Base-by-base conservation (phyloP, 1,140 invertebrate species). In the Heliconius melpomene region DNA sequence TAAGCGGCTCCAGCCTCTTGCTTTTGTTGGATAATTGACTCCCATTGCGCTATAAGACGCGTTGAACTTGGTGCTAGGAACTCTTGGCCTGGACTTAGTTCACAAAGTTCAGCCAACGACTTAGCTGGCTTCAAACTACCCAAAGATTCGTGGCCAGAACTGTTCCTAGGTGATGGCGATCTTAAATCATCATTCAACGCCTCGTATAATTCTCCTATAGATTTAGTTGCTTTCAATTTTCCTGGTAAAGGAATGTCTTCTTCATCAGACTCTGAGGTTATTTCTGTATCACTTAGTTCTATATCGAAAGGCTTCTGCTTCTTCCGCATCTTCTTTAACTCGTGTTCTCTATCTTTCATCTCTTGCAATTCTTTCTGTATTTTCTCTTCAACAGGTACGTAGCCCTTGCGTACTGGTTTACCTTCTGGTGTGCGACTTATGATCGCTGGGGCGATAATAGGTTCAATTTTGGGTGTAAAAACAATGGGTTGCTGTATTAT, bases 321-420 rank as follows among this genome's bases (percentile, higher is more conserved):
- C 81, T 92, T 94, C 60, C 95, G 92, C 88, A 95, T 94, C 74
- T 94, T 96, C 95, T 96, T 97, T 18, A 97, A 91, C 85, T 97
- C 97, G 76, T 96, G 95, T 85, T 97, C 97, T 60, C 97, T 94
- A 60, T 96, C 95, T 84, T 96, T 97, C 95, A 97, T 96, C 83
- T 97, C 97, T 88, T 95, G 95, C 40, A 97, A 90, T 89, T 97
- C 97, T 78, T 96, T 96, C 88, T 97, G 97, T 77, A 97, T 97
- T 89, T 97, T 97, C 82, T 97, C 96, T 87, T 97, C 97, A 2
- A 97, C 97, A 2, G 96, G 96, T 2, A 96, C 95, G 84, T 95
- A 97, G 29, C 96, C 96, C 38, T 96, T 96, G 40, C 96, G 94
- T 29, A 96, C 91, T 0, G 95, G 95, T 78, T 96, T 95, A 11